These are phyloP conservation scores for Ranitomeya variabilis DNA, from an alignment of 2,113 vertebrate genomes.

Conservation along the genomic window DNA sequence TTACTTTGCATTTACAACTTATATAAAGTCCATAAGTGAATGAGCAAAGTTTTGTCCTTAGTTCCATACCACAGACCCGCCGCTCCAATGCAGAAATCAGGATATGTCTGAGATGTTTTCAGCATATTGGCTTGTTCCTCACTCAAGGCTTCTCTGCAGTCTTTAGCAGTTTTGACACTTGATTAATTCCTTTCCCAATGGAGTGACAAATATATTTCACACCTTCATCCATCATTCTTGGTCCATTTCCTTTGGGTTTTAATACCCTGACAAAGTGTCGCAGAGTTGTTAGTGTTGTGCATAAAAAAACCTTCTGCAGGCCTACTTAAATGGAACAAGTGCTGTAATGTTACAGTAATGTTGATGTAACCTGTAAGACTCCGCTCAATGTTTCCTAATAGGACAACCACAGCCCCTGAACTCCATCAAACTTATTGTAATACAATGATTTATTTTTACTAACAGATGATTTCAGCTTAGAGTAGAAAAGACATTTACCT, in stretches of 20 bases:
- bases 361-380: constrained; percentile 14
- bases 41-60: neutral
- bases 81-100: neutral
- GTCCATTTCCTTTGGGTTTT: constrained; percentile 63
- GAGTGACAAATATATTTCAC: constrained; percentile 64
- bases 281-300: constrained; percentile 49
- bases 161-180: constrained; percentile 62
- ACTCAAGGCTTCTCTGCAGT: constrained; percentile 55
- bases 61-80: neutral
- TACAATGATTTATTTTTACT: neutral
- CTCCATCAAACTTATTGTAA: neutral
- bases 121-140: neutral
- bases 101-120: neutral
- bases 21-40: neutral
- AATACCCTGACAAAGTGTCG: constrained; percentile 63
- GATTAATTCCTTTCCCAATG: constrained; percentile 65
- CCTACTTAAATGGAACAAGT: neutral
- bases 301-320: constrained; percentile 26
- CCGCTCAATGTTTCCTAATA: neutral
- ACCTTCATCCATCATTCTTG: constrained; percentile 69
- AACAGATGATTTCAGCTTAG: neutral
- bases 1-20: neutral
- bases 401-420: constrained; percentile 7
- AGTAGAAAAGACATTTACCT: neutral
- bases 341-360: constrained; percentile 11